These are phyloP conservation scores for Kryptolebias ocellatus DNA, from an alignment of 2,797 vertebrate species.

Conservation along the genomic window DNA sequence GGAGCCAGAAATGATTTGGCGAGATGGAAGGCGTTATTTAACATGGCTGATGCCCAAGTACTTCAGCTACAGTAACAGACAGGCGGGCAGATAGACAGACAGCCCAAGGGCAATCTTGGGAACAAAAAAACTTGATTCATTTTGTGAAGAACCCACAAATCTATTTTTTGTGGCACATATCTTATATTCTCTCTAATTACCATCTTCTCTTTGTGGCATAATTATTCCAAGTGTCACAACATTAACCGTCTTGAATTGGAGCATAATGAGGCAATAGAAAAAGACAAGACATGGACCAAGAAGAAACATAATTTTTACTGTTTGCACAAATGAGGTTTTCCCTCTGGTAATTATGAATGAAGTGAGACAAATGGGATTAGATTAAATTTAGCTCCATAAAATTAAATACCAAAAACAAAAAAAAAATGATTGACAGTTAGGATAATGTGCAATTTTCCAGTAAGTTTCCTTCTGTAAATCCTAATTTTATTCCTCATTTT, in stretches of 20 bases:
- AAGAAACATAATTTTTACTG: conserved; percentile 57
- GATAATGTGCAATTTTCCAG: not conserved
- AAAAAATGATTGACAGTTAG: not conserved
- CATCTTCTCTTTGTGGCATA: conserved; percentile 57
- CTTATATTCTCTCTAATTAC: conserved; percentile 68
- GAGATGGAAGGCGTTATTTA: conserved; percentile 67
- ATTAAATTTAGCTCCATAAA: conserved; percentile 13
- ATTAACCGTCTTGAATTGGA: conserved; percentile 56
- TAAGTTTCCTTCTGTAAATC: not conserved
- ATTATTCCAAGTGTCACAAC: conserved; percentile 75
- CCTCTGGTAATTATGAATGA: conserved; percentile 48
- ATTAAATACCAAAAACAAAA: not conserved
- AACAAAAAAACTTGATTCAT: conserved; percentile 60
- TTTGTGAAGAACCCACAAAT: conserved; percentile 55
- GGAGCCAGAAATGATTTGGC: conserved; percentile 65
- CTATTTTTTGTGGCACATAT: conserved; percentile 47
- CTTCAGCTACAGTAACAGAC: conserved; percentile 63
- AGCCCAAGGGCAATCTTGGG: conserved; percentile 53
- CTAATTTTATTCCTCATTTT: not conserved
- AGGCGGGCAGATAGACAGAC: conserved; percentile 64
- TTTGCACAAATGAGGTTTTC: conserved; percentile 57
- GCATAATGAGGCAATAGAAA: conserved; percentile 57
- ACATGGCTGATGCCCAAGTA: conserved; percentile 65
- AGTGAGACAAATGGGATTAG: conserved; percentile 35
- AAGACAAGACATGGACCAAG: conserved; percentile 24